Base-by-base conservation (phyloP, 2,888 invertebrate species). In the Osedax frankpressi region DNA sequence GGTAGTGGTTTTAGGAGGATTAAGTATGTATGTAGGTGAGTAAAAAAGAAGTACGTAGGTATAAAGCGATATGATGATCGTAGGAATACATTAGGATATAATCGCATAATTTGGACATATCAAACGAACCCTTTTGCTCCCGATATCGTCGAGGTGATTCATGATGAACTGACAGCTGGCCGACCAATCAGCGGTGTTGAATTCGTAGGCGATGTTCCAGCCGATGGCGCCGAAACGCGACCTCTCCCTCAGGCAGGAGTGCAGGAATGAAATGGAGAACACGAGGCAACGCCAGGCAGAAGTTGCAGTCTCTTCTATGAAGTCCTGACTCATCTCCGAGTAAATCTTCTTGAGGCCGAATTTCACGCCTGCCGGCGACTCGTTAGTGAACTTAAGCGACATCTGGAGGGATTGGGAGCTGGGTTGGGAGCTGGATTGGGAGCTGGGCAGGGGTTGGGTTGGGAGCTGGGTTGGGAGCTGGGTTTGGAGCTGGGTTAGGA, bases 171-270 rank as follows among this genome's bases (percentile, higher is more conserved):
- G 88, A 73, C 91, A 90, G 76, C 91, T 92, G 1, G 93, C 89
- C 76, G 90, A 85, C 92, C 92, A 92, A 83, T 93, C 93, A 3
- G 93, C 89, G 0, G 89, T 90, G 86, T 93, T 93, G 80, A 93
- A 93, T 83, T 93, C 93, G 80, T 93, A 93, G 0, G 93, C 93
- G 79, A 93, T 93, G 80, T 92, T 93, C 93, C 93, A 93, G 0
- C 93, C 93, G 0, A 93, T 87, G 0, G 93, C 92, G 0, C 93
- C 93, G 83, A 94, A 95, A 84, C 94, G 94, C 77, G 94, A 87
- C 76, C 94, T 87, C 83, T 95, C 94, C 80, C 84, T 92, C 2
- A 93, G 91, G 0, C 92, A 90, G 0, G 92, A 91, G 80, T 93
- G 93, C 67, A 93, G 84, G 84, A 92, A 93, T 0, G 93, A 92